Evolutionary conservation across 2,113 vertebrate species (phyloP).

Genomic region (Edolisoma coerulescens): DNA sequence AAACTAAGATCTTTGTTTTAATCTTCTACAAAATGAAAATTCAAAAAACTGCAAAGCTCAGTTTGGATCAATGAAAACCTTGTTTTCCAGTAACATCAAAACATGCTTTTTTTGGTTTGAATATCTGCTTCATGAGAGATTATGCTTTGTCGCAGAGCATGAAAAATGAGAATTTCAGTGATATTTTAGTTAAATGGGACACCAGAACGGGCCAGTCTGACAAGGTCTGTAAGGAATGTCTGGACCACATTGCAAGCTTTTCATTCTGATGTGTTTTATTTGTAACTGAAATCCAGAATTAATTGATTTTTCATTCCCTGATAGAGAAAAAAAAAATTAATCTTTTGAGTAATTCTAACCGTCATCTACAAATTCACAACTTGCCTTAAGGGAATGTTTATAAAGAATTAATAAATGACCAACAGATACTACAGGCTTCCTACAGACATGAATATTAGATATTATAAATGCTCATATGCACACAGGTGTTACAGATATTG

Average conservation of each 20-base stretch:
- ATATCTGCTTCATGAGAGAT: slow-evolving; percentile 5
- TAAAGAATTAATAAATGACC: background rate
- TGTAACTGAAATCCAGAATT: background rate
- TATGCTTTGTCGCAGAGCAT: background rate
- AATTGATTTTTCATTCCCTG: background rate
- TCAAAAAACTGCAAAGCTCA: background rate
- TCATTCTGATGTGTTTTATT: background rate
- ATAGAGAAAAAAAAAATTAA: background rate
- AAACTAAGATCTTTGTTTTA: background rate
- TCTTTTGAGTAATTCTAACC: background rate
- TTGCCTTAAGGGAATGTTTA: background rate
- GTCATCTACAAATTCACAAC: background rate
- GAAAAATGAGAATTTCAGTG: background rate
- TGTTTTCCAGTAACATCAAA: slow-evolving; percentile 19
- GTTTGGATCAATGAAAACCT: slow-evolving; percentile 7
- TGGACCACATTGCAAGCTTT: background rate
- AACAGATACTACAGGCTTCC: background rate
- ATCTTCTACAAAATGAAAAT: slow-evolving; percentile 11
- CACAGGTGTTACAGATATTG: background rate
- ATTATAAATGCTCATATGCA: background rate
- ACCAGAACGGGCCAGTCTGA: background rate
- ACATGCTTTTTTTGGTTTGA: background rate
- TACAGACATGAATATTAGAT: background rate
- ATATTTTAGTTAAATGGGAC: background rate
- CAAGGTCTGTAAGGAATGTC: background rate